These are phyloP conservation scores for Solenopsis fugax DNA, from an alignment of 1,140 invertebrate species.

Conservation along the genomic window DNA sequence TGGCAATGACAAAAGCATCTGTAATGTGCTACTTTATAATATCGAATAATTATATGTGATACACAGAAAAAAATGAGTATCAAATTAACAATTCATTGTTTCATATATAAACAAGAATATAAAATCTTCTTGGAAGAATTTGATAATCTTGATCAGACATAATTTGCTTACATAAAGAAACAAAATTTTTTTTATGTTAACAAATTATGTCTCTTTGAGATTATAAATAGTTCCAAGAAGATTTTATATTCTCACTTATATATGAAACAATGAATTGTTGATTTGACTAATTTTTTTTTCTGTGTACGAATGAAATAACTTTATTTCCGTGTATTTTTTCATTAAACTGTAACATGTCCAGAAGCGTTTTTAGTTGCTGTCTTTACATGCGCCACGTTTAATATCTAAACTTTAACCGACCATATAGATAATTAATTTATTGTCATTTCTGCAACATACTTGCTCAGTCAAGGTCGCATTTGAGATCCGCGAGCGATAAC, in stretches of 20 bases:
- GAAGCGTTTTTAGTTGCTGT: neutral
- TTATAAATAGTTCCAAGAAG: no score
- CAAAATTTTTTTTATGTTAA: no score
- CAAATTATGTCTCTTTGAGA: no score
- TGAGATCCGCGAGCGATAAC: slow-evolving; percentile 20
- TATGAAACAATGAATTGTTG: no score
- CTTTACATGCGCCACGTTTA: neutral
- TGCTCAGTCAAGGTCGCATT: slow-evolving; percentile 1
- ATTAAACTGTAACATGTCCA: neutral
- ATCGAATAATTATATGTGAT: neutral
- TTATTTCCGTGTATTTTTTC: neutral
- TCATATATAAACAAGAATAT: no score
- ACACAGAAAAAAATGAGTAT: no score
- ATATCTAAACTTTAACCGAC: neutral
- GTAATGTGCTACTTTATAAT: neutral
- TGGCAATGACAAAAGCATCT: neutral
- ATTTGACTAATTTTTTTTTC: no score
- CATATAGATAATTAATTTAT: slow-evolving; percentile 38
- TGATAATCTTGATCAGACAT: no score
- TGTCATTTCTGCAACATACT: slow-evolving; percentile 10
- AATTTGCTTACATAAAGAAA: no score
- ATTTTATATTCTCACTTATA: no score
- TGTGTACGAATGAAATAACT: neutral
- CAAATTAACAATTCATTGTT: no score
- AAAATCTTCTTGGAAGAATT: no score